A percentile compares a stretch with the other conserved stretches of the same genome.
phyloP scores from a whole-genome alignment of 2,797 vertebrate genomes.

The Pangasius larnaudii region DNA sequence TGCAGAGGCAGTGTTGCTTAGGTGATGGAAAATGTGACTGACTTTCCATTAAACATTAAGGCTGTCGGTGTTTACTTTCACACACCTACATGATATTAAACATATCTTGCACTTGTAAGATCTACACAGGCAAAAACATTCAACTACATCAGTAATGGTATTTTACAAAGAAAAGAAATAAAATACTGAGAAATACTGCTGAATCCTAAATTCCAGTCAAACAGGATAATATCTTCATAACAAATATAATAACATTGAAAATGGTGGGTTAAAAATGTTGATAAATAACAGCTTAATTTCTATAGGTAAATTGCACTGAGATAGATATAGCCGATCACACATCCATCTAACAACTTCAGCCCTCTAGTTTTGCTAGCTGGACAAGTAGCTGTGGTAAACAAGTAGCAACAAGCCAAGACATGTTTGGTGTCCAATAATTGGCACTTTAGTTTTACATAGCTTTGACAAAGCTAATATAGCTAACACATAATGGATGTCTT shows the following conservation, averaged over 20 bases:
- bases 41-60: constrained; percentile 30
- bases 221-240: neutral
- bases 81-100: neutral
- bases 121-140: neutral
- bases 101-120: neutral
- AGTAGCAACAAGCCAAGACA: neutral
- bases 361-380: neutral
- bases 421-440: neutral
- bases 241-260: neutral
- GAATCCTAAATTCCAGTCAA: neutral
- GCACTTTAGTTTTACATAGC: neutral
- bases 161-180: neutral
- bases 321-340: neutral
- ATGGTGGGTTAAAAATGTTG: neutral
- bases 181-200: neutral
- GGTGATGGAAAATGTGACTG: neutral
- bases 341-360: neutral
- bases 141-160: neutral
- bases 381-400: neutral
- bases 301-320: neutral
- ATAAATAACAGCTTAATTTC: neutral
- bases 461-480: neutral
- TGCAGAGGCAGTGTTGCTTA: neutral
- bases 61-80: constrained; percentile 16
- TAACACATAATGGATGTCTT: neutral